Percentiles rank a stretch among this genome's conserved stretches.
Conservation (phyloP, 2,888 invertebrate genomes). For the Heteromyza rotundicornis region DNA sequence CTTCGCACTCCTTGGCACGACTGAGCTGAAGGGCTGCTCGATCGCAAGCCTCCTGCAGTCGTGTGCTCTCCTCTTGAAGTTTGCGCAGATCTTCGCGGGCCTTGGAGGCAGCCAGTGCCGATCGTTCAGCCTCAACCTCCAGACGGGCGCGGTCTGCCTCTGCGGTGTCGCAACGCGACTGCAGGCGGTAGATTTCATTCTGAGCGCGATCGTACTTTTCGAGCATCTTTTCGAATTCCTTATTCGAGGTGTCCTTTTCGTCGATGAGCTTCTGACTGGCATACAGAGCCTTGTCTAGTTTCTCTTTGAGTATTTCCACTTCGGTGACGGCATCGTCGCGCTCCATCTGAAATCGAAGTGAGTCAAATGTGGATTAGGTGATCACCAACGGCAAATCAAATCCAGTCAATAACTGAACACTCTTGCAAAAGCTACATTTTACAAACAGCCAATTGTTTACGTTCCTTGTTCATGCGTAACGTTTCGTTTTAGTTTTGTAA, state of each 20-base stretch:
- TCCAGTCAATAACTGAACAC: neutral
- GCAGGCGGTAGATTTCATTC: constrained; percentile 86
- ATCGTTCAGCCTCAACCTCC: constrained; percentile 85
- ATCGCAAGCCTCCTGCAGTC: constrained; percentile 88
- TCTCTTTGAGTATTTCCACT: constrained; percentile 86
- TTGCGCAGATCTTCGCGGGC: constrained; percentile 85
- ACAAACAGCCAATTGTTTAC: constrained; percentile 56
- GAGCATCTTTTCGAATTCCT: constrained; percentile 89
- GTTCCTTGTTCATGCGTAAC: constrained; percentile 25
- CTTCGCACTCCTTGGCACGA: constrained; percentile 87
- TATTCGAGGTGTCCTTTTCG: constrained; percentile 86
- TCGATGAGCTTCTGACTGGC: constrained; percentile 83
- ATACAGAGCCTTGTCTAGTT: constrained; percentile 85
- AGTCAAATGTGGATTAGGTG: neutral
- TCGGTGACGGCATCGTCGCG: constrained; percentile 85
- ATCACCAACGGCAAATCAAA: neutral
- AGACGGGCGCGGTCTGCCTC: constrained; percentile 88
- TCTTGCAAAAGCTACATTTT: constrained; percentile 50
- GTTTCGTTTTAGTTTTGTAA: no score
- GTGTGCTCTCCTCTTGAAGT: constrained; percentile 83
- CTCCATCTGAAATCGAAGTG: constrained; percentile 75
- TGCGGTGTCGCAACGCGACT: constrained; percentile 85
- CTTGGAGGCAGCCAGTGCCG: constrained; percentile 78
- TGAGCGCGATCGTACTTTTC: constrained; percentile 93
- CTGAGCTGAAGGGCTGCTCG: constrained; percentile 83